These are phyloP conservation scores for Nysson spinosus DNA, from an alignment of 2,888 invertebrate genomes.

Conservation along the genomic window DNA sequence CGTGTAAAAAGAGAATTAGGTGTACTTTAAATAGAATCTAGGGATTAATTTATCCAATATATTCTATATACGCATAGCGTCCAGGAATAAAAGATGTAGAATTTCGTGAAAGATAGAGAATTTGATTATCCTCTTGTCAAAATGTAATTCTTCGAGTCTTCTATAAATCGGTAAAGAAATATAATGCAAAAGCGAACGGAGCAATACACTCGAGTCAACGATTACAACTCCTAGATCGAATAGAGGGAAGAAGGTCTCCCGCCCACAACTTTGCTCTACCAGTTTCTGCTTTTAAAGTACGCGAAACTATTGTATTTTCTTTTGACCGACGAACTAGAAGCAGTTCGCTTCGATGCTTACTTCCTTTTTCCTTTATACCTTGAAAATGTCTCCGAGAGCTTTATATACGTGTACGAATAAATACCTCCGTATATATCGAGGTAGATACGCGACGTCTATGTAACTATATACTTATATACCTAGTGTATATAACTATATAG, in stretches of 20 bases:
- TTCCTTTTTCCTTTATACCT: slow-evolving; percentile 33
- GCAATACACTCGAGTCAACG: slow-evolving; percentile 32
- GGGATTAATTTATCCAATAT: no score
- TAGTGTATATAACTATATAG: no score
- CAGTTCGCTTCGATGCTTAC: slow-evolving; percentile 47
- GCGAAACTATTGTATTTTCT: slow-evolving; percentile 68
- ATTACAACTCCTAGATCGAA: slow-evolving; percentile 49
- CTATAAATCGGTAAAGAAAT: slow-evolving; percentile 43
- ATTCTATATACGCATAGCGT: no score
- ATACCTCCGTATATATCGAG: background rate
- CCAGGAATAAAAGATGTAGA: background rate
- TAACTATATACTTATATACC: no score
- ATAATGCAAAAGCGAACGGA: slow-evolving; percentile 20
- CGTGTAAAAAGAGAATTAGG: no score
- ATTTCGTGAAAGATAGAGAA: background rate
- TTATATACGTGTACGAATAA: background rate
- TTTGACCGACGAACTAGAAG: slow-evolving; percentile 64
- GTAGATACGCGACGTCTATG: no score
- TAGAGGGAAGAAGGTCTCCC: slow-evolving; percentile 34
- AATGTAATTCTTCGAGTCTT: slow-evolving; percentile 44
- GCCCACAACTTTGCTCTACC: slow-evolving; percentile 45
- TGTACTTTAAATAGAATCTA: no score
- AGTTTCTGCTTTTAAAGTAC: slow-evolving; percentile 68
- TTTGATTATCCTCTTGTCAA: no score
- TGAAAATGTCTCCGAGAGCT: slow-evolving; percentile 12